Conservation (phyloP, 1,140 invertebrate genomes). For the Bombyx mori region DNA sequence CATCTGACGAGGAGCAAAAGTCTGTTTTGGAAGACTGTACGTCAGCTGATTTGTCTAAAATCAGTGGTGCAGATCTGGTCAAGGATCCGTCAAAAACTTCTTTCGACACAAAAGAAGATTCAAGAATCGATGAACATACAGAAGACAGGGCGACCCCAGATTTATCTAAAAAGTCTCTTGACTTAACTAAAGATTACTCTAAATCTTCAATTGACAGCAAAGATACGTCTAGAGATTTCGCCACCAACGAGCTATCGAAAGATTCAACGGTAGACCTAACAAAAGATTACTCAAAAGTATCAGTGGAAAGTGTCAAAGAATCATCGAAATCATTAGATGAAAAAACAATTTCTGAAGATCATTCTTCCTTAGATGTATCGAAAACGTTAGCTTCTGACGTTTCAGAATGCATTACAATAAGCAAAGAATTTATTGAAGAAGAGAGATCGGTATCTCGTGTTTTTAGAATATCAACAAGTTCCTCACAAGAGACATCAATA, state of each 20-base stretch:
- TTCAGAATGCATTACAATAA: constrained; percentile 51
- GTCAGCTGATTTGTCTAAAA: constrained; percentile 59
- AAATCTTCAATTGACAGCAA: constrained; percentile 66
- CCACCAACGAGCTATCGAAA: constrained; percentile 64
- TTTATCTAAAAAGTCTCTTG: constrained; percentile 61
- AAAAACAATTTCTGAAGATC: constrained; percentile 64
- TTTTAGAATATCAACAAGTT: constrained; percentile 45
- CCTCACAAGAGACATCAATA: constrained; percentile 54
- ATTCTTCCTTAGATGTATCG: constrained; percentile 57
- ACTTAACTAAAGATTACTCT: constrained; percentile 63
- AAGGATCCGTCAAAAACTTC: constrained; percentile 63
- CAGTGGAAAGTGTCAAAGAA: constrained; percentile 61
- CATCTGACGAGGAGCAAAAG: constrained; percentile 60
- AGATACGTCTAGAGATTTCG: constrained; percentile 64
- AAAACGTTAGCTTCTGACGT: constrained; percentile 62
- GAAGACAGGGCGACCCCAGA: constrained; percentile 58
- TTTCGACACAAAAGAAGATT: constrained; percentile 55
- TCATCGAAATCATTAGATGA: constrained; percentile 60
- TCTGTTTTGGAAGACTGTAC: constrained; percentile 59
- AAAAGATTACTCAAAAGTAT: constrained; percentile 61
- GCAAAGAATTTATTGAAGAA: constrained; percentile 56
- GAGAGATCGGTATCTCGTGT: constrained; percentile 48
- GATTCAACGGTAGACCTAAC: constrained; percentile 61
- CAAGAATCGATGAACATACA: constrained; percentile 41
- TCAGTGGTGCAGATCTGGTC: constrained; percentile 56